Evolutionary conservation across 1,140 invertebrate genomes (phyloP), one percentile per base, ranked within the genome.

Genomic region (Gerris buenoi): DNA sequence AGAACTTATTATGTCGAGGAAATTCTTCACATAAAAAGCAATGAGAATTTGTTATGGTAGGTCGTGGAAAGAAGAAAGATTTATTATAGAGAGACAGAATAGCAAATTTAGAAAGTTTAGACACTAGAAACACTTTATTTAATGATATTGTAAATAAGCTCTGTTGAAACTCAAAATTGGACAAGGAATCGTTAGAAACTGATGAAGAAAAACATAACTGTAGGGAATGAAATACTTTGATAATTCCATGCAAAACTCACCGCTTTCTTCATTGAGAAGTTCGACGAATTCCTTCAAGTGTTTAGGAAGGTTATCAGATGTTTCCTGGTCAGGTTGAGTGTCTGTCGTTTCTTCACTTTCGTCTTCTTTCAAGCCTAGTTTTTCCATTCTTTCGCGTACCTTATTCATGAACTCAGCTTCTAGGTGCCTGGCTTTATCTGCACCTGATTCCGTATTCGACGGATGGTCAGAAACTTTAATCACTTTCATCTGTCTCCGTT

Each of bases 401-500:
- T 71, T 69, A 29, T 63, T 70, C 68, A 72, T 69, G 68, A 72
- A 73, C 66, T 73, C 67, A 68, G 73, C 61, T 59, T 72, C 70
- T 46, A 74, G 22, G 27, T 70, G 58, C n/a, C 58, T 33, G 10
- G 56, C 60, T 25, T 65, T 25, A 57, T 58, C 26, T 25, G 64
- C 2, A 25, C 67, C 58, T 2, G 62, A 56, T 25, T 22, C 25
- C n/a, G 59, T 60, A n/a, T n/a, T n/a, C 18, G 65, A 74, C 25
- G 27, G 72, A 73, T 68, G 66, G 73, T 75, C 61, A 63, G 72
- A 70, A 63, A 91, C 84, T 78, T 89, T 89, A 22, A 92, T 86
- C 18, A 90, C 81, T 76, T 88, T 90, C 27, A 88, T 83, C 62
- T 88, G 83, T 65, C 86, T 87, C 27, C 89, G 80, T 73, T 90